These are phyloP conservation scores for Crotalus tigris DNA, from an alignment of 2,113 vertebrate species.

Conservation along the genomic window DNA sequence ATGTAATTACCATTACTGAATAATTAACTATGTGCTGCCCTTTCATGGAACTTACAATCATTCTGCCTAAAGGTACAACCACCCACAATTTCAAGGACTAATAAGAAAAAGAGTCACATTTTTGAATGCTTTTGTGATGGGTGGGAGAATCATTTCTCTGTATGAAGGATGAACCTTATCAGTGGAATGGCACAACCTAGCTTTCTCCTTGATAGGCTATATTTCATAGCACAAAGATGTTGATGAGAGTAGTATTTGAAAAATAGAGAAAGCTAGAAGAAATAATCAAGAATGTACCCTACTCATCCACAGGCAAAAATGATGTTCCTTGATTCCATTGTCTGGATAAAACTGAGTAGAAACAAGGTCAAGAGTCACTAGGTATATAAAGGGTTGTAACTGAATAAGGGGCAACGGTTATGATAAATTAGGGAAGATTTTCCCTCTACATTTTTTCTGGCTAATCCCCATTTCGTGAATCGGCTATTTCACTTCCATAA, in stretches of 20 bases:
- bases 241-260: not conserved
- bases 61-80: not conserved
- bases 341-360: not conserved
- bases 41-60: not conserved
- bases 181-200: not conserved
- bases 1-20: not conserved
- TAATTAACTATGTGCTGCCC: not conserved
- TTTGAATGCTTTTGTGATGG: not conserved
- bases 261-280: not conserved
- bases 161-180: not conserved
- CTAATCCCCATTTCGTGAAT: not conserved
- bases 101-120: not conserved
- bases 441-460: not conserved
- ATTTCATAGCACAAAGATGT: not conserved
- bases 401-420: not conserved
- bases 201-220: not conserved
- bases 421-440: not conserved
- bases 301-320: not conserved
- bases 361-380: not conserved
- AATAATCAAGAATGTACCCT: not conserved
- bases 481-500: not conserved
- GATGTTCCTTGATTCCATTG: not conserved
- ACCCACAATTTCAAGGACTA: not conserved
- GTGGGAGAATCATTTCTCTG: not conserved
- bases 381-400: not conserved